Conservation (phyloP, 2,113 vertebrate genomes). For the Bolborhynchus lineola region DNA sequence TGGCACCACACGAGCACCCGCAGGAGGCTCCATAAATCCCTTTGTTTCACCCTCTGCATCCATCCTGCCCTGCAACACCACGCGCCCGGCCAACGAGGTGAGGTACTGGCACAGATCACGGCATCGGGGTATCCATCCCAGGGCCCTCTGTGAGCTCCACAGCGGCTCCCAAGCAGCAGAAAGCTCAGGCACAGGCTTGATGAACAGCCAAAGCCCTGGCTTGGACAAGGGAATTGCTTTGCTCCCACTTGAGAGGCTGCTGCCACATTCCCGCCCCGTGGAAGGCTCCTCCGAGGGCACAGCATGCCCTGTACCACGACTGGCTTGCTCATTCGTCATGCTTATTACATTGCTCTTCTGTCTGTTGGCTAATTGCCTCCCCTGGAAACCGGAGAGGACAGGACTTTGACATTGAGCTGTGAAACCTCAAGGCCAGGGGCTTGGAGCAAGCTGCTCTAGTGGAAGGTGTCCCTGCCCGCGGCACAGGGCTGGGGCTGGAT, state of each 20-base stretch:
- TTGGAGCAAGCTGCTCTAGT: background rate
- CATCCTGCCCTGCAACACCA: background rate
- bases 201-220: background rate
- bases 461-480: background rate
- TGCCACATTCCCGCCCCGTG: background rate
- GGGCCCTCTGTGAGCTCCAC: fast-evolving
- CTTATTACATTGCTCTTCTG: background rate
- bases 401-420: background rate
- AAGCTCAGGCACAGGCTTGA: fast-evolving
- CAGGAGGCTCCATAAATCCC: background rate
- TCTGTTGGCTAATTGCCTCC: conserved; percentile 17
- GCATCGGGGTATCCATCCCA: fast-evolving
- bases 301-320: fast-evolving
- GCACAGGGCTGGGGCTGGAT: background rate
- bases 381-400: background rate
- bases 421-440: background rate
- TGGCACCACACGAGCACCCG: background rate
- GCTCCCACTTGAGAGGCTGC: background rate
- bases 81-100: fast-evolving
- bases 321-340: background rate
- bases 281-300: background rate
- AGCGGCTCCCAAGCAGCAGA: background rate
- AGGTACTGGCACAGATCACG: background rate
- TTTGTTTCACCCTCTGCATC: background rate
- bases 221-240: background rate